A percentile compares a stretch with the other conserved stretches of the same genome.
Conservation (phyloP, 2,113 vertebrate species). For the Mustelus asterias region DNA sequence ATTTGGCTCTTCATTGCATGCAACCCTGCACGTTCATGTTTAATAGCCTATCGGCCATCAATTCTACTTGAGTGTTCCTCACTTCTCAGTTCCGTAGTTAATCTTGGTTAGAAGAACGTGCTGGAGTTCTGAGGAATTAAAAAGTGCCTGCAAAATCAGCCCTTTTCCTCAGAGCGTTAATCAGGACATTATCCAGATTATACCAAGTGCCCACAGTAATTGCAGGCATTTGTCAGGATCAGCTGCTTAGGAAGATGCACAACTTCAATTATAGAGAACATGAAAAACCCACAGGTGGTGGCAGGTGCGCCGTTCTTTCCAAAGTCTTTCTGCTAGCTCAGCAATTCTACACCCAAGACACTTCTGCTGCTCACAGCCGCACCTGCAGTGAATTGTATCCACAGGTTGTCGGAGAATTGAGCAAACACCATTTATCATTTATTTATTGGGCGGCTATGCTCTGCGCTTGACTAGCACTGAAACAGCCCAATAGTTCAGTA, state of each 20-base stretch:
- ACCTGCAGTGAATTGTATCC: background rate
- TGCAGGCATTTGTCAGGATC: background rate
- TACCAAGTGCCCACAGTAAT: slow-evolving; percentile 1
- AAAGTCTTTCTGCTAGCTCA: background rate
- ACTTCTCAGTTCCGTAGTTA: background rate
- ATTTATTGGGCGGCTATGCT: background rate
- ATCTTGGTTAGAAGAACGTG: background rate
- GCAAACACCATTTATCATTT: background rate
- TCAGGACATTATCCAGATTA: slow-evolving; percentile 19
- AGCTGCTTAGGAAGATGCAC: background rate
- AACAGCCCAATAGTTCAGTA: background rate
- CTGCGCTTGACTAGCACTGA: background rate
- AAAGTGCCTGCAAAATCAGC: slow-evolving; percentile 9
- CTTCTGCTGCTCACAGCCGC: background rate
- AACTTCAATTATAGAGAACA: background rate
- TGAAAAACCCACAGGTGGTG: background rate
- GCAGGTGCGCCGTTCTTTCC: background rate
- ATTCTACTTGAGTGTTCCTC: background rate
- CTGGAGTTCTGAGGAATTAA: slow-evolving; percentile 6
- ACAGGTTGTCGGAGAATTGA: background rate
- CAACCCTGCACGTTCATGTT: background rate
- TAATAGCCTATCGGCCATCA: background rate
- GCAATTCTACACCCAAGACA: background rate
- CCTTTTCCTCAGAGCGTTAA: slow-evolving; percentile 2
- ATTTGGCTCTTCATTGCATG: background rate